Evolutionary conservation across 2,113 vertebrate species (phyloP).

Genomic region (Diadophis punctatus): DNA sequence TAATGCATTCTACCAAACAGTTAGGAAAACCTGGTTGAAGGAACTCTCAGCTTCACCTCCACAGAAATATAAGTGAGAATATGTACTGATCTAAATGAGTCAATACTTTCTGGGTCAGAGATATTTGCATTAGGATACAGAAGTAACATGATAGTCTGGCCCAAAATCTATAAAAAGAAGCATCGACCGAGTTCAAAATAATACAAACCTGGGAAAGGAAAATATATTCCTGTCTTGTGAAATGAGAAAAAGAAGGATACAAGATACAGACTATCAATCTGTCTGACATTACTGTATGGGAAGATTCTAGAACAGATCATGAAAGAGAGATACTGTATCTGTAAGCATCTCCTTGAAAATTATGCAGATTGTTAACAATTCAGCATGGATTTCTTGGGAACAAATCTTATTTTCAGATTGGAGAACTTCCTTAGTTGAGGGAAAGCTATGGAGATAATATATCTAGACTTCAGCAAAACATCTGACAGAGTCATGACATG

Average conservation of each 20-base stretch:
- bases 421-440: neutral
- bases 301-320: neutral
- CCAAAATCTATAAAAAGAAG: neutral
- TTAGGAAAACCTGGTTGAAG: neutral
- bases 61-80: neutral
- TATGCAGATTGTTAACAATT: neutral
- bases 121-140: neutral
- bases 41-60: neutral
- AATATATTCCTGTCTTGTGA: neutral
- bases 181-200: neutral
- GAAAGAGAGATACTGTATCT: neutral
- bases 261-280: neutral
- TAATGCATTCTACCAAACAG: neutral
- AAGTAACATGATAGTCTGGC: neutral
- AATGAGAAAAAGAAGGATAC: neutral
- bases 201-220: neutral
- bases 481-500: neutral
- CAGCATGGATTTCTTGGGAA: neutral
- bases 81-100: neutral
- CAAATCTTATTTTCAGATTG: neutral
- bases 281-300: neutral
- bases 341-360: neutral
- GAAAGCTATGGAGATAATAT: neutral
- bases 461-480: neutral
- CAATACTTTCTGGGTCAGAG: neutral